phyloP scores from a whole-genome alignment of 2,797 vertebrate species.

The Pipistrellus kuhlii region DNA sequence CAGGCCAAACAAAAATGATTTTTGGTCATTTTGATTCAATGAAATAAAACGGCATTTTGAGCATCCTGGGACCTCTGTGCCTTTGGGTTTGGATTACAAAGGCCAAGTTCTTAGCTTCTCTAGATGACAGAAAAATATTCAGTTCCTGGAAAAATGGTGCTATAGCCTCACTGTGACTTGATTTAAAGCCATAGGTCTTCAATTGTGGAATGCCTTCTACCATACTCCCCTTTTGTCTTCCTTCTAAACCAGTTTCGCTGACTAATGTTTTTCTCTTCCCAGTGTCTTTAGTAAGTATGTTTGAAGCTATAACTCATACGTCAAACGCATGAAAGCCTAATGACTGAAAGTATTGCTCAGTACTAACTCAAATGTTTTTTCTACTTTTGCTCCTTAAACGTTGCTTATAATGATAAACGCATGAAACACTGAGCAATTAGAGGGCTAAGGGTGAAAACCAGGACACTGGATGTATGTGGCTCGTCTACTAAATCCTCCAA shows the following conservation, averaged over 20 bases:
- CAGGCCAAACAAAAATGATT: not conserved
- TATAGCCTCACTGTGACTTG: constrained; percentile 18
- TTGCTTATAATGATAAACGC: constrained; percentile 64
- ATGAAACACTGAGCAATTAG: constrained; percentile 78
- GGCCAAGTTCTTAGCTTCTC: constrained; percentile 42
- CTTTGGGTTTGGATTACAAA: constrained; percentile 46
- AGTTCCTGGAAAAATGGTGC: constrained; percentile 16
- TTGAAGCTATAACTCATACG: constrained; percentile 39
- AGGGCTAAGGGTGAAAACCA: constrained; percentile 83
- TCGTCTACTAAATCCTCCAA: constrained; percentile 69
- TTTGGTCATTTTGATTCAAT: constrained; percentile 19
- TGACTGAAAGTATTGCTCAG: not conserved
- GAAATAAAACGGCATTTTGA: constrained; percentile 43
- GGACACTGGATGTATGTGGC: constrained; percentile 57
- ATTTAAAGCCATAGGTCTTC: constrained; percentile 42
- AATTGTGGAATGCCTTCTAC: not conserved
- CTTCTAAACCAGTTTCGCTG: constrained; percentile 51
- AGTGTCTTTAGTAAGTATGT: not conserved
- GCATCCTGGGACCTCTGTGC: not conserved
- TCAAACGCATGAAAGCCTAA: not conserved
- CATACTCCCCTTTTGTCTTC: not conserved
- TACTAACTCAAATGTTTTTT: constrained; percentile 47
- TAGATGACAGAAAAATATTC: constrained; percentile 24
- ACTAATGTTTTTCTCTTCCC: constrained; percentile 55
- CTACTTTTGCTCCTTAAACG: constrained; percentile 75